Base-by-base conservation (phyloP, 1,140 invertebrate species). In the Drosophila varians region DNA sequence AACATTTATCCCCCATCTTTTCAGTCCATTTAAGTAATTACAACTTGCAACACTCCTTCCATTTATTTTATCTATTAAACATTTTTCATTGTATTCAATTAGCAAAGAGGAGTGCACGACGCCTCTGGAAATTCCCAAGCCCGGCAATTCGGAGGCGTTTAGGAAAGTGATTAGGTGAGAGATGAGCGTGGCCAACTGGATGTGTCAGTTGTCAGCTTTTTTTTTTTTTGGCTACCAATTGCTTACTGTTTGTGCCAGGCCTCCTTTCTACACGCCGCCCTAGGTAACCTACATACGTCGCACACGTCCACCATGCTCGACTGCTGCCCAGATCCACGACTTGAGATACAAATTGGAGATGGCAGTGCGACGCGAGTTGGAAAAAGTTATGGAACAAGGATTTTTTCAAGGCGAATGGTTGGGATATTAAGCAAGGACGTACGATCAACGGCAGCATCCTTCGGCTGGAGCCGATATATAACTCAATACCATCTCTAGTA, bases 111-210 rank as follows among this genome's bases (percentile, higher is more conserved):
- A 18, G 45, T 46, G 40, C 46, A 45, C 46, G 62, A 79, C 60
- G 38, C 11, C 42, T 49, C 12, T n/a, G 61, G 36, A 75, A 86
- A 79, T 66, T 47, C 62, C 51, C 21, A 14, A 65, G 34, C 8
- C 31, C 14, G 23, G 42, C 21, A 69, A 54, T 64, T 62, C n/a
- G n/a, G 36, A 19, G 14, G 14, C 26, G 52, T 80, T 84, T 80
- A 70, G 58, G 58, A 62, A 58, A 70, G 51, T 51, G 62, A 80
- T 86, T 74, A 76, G 76, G 80, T 75, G 72, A 58, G 4, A 75
- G 48, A 69, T 60, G 60, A 60, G 42, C 47, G 46, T 48, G 46
- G 68, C 40, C 49, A 38, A 16, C 40, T 57, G 26, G 1, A 11
- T 16, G 18, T 38, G 36, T 16, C 36, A 4, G 36, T 23, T 68